Conservation (phyloP, 2,888 invertebrate species). For the Eremobia ochroleuca region DNA sequence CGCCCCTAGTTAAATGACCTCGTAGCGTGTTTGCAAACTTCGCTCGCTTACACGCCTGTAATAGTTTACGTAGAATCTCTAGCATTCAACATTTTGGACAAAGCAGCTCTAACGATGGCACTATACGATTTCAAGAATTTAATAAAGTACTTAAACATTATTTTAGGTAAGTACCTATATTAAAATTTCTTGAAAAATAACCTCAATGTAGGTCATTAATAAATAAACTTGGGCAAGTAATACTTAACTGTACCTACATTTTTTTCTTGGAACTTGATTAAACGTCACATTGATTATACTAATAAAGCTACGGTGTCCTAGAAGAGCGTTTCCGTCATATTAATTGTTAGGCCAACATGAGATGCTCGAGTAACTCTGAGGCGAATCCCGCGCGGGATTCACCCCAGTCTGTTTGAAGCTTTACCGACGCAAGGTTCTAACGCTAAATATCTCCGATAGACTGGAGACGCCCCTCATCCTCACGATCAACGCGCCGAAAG, state of each 20-base stretch:
- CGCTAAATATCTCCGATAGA: slow-evolving; percentile 67
- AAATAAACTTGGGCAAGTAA: neutral
- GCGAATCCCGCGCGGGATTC: neutral
- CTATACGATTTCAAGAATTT: neutral
- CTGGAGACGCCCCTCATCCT: slow-evolving; percentile 84
- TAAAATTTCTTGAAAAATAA: neutral
- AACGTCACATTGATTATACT: neutral
- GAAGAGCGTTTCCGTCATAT: neutral
- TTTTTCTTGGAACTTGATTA: neutral
- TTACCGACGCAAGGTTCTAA: slow-evolving; percentile 3
- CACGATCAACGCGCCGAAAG: slow-evolving; percentile 84
- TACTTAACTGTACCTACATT: neutral
- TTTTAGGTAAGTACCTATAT: neutral
- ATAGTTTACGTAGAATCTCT: neutral
- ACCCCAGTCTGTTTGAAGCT: neutral
- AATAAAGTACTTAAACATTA: neutral
- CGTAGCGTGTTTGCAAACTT: neutral
- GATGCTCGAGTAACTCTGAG: neutral
- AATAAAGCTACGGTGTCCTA: too few species aligned
- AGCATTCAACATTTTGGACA: neutral
- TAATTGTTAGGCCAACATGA: neutral
- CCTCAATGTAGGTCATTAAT: neutral
- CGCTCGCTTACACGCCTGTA: neutral
- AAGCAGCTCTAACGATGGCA: neutral
- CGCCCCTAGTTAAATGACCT: slow-evolving; percentile 13